These are phyloP conservation scores for Oreotragus oreotragus DNA, from an alignment of 2,113 vertebrate species.

Conservation along the genomic window DNA sequence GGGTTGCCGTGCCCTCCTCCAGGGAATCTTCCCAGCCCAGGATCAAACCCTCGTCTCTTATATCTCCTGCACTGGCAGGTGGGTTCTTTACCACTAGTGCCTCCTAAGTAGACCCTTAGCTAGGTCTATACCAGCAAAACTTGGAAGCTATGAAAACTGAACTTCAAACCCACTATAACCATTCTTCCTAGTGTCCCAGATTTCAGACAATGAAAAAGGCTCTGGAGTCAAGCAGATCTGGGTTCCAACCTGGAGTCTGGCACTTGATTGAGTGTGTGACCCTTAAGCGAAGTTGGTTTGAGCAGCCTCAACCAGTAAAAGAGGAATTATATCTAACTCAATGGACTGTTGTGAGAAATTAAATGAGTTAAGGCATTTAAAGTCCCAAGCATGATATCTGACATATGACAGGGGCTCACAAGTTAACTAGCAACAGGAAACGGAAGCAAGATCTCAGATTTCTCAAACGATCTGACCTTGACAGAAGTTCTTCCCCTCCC, in stretches of 20 bases:
- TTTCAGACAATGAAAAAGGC: not conserved
- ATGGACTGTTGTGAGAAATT: not conserved
- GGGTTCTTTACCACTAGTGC: not conserved
- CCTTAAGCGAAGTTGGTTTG: not conserved
- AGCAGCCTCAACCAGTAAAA: conserved; percentile 23
- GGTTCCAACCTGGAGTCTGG: not conserved
- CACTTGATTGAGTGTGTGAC: not conserved
- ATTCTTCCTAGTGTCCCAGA: not conserved
- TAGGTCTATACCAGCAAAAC: not conserved
- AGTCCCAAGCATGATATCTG: not conserved
- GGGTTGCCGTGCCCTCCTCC: not conserved
- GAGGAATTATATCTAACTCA: not conserved
- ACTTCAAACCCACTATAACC: not conserved
- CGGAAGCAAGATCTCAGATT: not conserved
- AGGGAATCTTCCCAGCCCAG: not conserved
- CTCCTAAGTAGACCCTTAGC: not conserved
- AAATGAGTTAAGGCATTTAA: not conserved
- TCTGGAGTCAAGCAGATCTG: not conserved
- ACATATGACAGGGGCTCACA: not conserved
- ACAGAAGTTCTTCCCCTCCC: not conserved
- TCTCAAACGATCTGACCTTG: not conserved
- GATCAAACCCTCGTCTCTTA: not conserved
- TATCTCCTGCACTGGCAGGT: not conserved
- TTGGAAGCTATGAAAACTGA: not conserved
- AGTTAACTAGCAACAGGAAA: not conserved